A percentile compares a stretch with the other conserved stretches of the same genome.
Conservation (phyloP, 2,888 invertebrate genomes). For the Sussaba pulchella region DNA sequence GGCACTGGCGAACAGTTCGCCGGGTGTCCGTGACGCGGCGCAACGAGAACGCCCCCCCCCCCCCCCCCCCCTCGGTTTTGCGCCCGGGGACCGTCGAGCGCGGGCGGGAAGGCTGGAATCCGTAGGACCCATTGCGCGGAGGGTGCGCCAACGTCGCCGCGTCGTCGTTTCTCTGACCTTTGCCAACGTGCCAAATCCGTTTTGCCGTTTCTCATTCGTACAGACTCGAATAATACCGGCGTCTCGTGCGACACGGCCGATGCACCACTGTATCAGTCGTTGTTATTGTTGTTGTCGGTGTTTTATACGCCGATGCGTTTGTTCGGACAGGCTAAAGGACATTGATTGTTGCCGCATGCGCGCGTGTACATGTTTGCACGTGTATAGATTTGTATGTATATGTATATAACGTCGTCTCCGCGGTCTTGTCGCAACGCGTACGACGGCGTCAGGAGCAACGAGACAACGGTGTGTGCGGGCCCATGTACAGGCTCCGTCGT, state of each 20-base stretch:
- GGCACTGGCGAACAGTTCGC: constrained; percentile 4
- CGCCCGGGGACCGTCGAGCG: too few relatives aligned
- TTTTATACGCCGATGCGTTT: constrained; percentile 7
- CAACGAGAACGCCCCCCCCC: too few relatives aligned
- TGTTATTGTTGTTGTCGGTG: not conserved
- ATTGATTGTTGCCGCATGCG: constrained; percentile 29
- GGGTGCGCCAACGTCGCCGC: constrained; percentile 71
- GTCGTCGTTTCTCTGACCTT: constrained; percentile 72
- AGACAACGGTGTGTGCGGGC: constrained; percentile 8
- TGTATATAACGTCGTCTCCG: constrained; percentile 18
- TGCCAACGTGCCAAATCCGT: constrained; percentile 75
- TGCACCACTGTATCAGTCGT: not conserved
- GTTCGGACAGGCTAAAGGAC: not conserved
- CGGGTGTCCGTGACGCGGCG: constrained; percentile 57
- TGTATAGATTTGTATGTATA: constrained; percentile 11
- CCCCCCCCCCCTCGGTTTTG: too few relatives aligned
- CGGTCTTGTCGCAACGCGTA: not conserved
- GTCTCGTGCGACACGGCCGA: not conserved
- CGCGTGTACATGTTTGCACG: too few relatives aligned
- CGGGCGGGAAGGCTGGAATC: constrained; percentile 74
- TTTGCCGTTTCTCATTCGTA: constrained; percentile 52
- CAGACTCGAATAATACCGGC: constrained; percentile 1
- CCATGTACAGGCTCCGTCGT: constrained; percentile 52
- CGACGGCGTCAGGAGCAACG: constrained; percentile 18
- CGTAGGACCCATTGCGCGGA: constrained; percentile 75